Percentiles rank a stretch among this genome's conserved stretches.
Conservation (phyloP, 2,888 invertebrate genomes). For the Coenonympha glycerion region DNA sequence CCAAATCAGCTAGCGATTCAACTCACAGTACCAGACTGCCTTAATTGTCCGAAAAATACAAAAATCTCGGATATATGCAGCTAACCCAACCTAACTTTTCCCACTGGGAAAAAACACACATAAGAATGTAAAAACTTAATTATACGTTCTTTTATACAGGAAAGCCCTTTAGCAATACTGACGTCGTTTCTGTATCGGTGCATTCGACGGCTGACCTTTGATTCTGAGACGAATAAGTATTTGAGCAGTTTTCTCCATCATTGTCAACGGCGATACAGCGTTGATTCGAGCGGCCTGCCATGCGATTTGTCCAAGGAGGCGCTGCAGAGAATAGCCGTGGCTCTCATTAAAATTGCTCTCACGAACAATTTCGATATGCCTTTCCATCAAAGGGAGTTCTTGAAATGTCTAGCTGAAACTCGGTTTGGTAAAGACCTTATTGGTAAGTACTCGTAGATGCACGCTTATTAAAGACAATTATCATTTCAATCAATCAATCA, state of each 20-base stretch:
- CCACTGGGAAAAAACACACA: too few species aligned
- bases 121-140: too few species aligned
- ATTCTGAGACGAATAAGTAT: constrained; percentile 53
- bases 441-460: too few species aligned
- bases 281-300: constrained; percentile 44
- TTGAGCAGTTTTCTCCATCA: constrained; percentile 54
- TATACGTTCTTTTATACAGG: constrained; percentile 51
- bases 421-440: constrained; percentile 75
- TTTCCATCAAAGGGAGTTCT: constrained; percentile 78
- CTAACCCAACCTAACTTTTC: too few species aligned
- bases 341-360: constrained; percentile 77
- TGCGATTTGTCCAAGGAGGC: constrained; percentile 69
- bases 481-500: too few species aligned
- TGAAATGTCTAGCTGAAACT: constrained; percentile 75
- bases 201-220: constrained; percentile 63
- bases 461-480: too few species aligned
- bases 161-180: constrained; percentile 77
- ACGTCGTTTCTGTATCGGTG: constrained; percentile 77
- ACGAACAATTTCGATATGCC: constrained; percentile 78
- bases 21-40: too few species aligned
- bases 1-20: too few species aligned
- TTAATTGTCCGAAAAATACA: too few species aligned
- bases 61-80: too few species aligned
- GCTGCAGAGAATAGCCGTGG: constrained; percentile 75
- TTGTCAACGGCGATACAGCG: constrained; percentile 59